Base-by-base conservation (phyloP, 2,113 vertebrate genomes). In the Phrynosoma platyrhinos region DNA sequence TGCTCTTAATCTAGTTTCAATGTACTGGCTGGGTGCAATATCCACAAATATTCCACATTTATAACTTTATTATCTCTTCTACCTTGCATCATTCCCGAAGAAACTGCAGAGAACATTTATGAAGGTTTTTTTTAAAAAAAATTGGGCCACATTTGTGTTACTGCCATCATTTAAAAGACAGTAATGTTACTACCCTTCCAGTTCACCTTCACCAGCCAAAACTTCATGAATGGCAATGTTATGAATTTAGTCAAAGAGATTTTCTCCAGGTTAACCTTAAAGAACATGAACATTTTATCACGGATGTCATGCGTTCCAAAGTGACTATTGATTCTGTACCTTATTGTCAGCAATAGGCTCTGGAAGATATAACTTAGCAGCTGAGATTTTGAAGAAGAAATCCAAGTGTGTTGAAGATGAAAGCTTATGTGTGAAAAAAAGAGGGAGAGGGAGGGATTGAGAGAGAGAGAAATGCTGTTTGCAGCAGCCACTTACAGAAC, bases 381-480 rank as follows among this genome's bases (percentile, higher is more conserved):
- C 9, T 52, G 72, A 77, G 20, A 25, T 55, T 68, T 86, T 82
- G 42, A 62, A 53, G 52, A 77, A 30, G 42, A 86, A 89, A 32
- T 53, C 18, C 62, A 79, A 82, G 58, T 4, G 20, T 10, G 20
- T 1, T 32, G 10, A 69, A 68, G 13, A 4, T n/a, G 47, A 47
- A 32, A 27, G 25, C 68, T 10, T 16, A 25, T 36, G 3, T 58
- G 9, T 1, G 25, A 20, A 16, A 52, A 23, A n/a, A 20, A 23
- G 21, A 8, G 47, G 18, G 53, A 68, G 47, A 20, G 52, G 25
- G 21, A 5, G 47, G 25, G 52, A 40, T 25, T 62, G 52, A 42
- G 27, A 21, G 27, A 40, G 27, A 9, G 36, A n/a, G n/a, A n/a
- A n/a, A 36, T 71, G 10, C 25, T 10, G 4, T 6, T 18, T 27